A percentile compares a stretch with the other conserved stretches of the same genome.
phyloP scores from a whole-genome alignment of 2,888 invertebrate genomes.

The Apotomis betuletana region DNA sequence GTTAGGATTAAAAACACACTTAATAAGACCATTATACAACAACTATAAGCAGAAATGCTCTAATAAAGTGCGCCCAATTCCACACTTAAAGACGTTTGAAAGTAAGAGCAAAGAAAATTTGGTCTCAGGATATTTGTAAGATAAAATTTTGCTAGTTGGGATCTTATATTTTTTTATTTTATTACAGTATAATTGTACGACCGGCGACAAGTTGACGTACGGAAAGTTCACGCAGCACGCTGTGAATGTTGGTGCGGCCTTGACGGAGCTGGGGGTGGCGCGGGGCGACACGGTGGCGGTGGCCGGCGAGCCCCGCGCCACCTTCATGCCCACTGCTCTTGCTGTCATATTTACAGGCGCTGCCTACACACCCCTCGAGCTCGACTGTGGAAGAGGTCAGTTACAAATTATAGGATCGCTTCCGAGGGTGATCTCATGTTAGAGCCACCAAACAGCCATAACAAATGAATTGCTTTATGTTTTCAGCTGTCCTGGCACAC shows the following conservation, averaged over 20 bases:
- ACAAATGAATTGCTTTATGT: not conserved
- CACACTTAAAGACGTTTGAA: too few species aligned
- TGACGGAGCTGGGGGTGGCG: not conserved
- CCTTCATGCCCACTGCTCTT: not conserved
- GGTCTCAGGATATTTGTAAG: too few species aligned
- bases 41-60: too few species aligned
- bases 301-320: slow-evolving; percentile 8
- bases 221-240: not conserved
- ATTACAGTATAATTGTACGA: slow-evolving; percentile 4
- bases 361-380: not conserved
- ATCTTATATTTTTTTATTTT: too few species aligned
- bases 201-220: slow-evolving; percentile 3
- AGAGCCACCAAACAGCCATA: too few species aligned
- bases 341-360: slow-evolving; percentile 6
- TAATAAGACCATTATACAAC: too few species aligned
- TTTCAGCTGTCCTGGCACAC: slow-evolving; percentile 5
- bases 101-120: too few species aligned
- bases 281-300: slow-evolving; percentile 9
- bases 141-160: too few species aligned
- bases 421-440: too few species aligned
- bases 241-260: not conserved
- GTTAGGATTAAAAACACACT: too few species aligned
- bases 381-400: slow-evolving; percentile 2
- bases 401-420: not conserved
- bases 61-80: too few species aligned